phyloP scores from a whole-genome alignment of 1,140 invertebrate species.

The Cotesia chilonis region DNA sequence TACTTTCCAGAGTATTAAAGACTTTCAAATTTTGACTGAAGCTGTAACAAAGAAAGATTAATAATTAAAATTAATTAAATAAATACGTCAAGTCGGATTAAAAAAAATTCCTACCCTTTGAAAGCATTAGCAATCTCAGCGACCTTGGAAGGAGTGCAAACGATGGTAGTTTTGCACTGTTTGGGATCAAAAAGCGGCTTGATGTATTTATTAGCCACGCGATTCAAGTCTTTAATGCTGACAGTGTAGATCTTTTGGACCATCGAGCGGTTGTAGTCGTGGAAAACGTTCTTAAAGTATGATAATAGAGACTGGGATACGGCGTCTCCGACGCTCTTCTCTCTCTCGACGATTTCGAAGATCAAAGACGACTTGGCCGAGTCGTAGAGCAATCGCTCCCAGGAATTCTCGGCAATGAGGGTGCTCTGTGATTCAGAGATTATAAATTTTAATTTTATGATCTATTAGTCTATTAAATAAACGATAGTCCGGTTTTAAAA shows the following conservation, averaged over 20 bases:
- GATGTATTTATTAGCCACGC: slow-evolving; percentile 77
- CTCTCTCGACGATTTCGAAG: slow-evolving; percentile 83
- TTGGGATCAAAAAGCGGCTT: slow-evolving; percentile 71
- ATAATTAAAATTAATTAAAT: slow-evolving; percentile 22
- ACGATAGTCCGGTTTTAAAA: slow-evolving; percentile 38
- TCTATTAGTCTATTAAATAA: too few species aligned
- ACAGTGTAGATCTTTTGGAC: slow-evolving; percentile 75
- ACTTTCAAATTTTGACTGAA: slow-evolving; percentile 63
- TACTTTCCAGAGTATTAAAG: slow-evolving; percentile 67
- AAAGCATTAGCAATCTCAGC: slow-evolving; percentile 73
- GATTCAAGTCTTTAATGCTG: slow-evolving; percentile 70
- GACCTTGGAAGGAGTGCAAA: slow-evolving; percentile 81
- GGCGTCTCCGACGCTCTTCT: slow-evolving; percentile 79
- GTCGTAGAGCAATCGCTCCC: slow-evolving; percentile 79
- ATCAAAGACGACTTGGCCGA: slow-evolving; percentile 86
- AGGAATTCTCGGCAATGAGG: slow-evolving; percentile 71
- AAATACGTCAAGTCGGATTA: slow-evolving; percentile 18
- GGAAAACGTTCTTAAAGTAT: slow-evolving; percentile 75
- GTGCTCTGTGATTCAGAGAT: slow-evolving; percentile 67
- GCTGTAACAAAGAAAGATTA: slow-evolving; percentile 54
- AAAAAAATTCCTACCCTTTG: slow-evolving; percentile 67
- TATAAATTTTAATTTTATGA: not conserved
- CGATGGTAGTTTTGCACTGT: slow-evolving; percentile 71
- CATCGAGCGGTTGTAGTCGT: slow-evolving; percentile 77
- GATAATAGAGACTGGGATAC: slow-evolving; percentile 76